Conservation (phyloP, 2,797 vertebrate species). For the Zonotrichia albicollis region DNA sequence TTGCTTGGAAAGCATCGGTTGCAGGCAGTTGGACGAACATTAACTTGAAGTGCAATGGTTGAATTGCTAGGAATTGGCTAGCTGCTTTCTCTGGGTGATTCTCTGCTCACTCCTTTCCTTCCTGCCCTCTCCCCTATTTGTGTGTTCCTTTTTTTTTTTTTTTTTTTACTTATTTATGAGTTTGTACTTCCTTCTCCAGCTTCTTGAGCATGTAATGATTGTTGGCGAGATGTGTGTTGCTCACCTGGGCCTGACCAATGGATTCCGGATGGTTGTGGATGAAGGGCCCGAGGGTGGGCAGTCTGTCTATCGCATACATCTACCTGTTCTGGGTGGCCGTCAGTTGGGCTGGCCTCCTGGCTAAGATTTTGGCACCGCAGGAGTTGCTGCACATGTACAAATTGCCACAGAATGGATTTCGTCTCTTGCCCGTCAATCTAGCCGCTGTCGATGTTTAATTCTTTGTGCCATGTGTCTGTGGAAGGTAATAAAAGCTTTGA, state of each 20-base stretch:
- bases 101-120: not conserved
- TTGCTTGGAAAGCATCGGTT: not conserved
- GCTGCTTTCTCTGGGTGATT: not conserved
- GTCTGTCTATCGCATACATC: not conserved
- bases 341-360: slow-evolving; percentile 88
- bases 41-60: not conserved
- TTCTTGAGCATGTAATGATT: slow-evolving; percentile 90
- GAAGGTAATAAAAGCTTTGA: too few relatives aligned
- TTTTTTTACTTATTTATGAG: not conserved
- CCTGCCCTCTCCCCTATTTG: not conserved
- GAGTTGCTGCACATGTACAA: slow-evolving; percentile 10
- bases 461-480: not conserved
- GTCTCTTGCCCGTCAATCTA: not conserved
- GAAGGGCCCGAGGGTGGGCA: too few relatives aligned
- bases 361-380: slow-evolving; percentile 60
- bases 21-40: not conserved
- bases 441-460: not conserved
- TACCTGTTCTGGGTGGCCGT: slow-evolving; percentile 87
- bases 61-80: not conserved
- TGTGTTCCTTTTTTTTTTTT: too few relatives aligned
- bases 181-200: slow-evolving; percentile 66
- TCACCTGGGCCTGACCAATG: too few relatives aligned
- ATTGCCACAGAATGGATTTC: not conserved
- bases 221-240: slow-evolving; percentile 75
- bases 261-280: too few relatives aligned